phyloP scores from a whole-genome alignment of 1,140 invertebrate species.

The Drosophila trapezifrons region DNA sequence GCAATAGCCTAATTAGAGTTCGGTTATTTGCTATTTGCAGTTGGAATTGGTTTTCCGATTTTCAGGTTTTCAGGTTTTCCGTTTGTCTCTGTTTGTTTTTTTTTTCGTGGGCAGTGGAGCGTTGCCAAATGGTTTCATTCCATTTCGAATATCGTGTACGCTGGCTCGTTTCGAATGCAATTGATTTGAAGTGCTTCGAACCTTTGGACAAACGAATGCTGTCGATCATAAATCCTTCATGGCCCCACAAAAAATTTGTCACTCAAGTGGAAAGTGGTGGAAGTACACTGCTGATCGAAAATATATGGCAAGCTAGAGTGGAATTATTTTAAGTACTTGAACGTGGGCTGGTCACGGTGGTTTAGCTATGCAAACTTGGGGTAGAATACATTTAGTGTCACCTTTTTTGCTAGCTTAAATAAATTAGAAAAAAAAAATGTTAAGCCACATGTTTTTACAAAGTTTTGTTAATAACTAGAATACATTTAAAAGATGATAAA shows the following conservation, averaged over 20 bases:
- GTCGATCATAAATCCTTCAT: constrained; percentile 71
- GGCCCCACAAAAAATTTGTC: constrained; percentile 32
- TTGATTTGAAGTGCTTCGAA: constrained; percentile 54
- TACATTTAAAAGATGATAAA: neutral
- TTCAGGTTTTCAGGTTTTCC: constrained; percentile 14
- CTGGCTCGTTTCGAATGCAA: constrained; percentile 28
- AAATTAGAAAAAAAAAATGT: neutral
- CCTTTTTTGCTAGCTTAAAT: neutral
- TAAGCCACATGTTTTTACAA: neutral
- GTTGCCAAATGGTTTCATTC: constrained; percentile 51
- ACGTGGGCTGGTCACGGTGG: neutral
- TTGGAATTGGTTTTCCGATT: constrained; percentile 56
- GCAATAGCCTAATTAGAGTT: constrained; percentile 62
- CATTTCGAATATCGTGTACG: constrained; percentile 32
- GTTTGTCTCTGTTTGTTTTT: constrained; percentile 19
- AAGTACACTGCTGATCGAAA: constrained; percentile 36
- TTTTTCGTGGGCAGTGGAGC: constrained; percentile 53
- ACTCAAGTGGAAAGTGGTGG: constrained; percentile 68
- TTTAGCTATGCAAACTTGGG: neutral
- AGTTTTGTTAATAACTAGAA: neutral
- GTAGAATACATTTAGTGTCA: neutral
- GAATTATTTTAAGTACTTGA: neutral
- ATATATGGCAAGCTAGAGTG: neutral
- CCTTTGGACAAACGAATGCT: constrained; percentile 40
- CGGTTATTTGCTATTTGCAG: constrained; percentile 39